These are phyloP conservation scores for Columba livia DNA, from an alignment of 2,113 vertebrate species.

Conservation along the genomic window DNA sequence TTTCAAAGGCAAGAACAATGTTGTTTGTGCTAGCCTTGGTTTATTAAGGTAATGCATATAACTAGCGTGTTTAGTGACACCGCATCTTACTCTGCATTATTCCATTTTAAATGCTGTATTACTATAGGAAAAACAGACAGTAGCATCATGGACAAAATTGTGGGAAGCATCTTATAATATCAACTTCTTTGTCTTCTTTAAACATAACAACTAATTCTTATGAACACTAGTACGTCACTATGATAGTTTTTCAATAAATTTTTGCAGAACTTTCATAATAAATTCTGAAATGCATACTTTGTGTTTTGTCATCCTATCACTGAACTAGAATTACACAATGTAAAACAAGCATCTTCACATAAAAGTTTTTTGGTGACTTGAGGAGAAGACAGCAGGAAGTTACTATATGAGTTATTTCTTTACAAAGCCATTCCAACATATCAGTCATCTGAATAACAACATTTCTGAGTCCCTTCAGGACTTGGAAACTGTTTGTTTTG, in stretches of 20 bases:
- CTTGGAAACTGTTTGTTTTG: not conserved
- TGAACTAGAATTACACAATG: not conserved
- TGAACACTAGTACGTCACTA: not conserved
- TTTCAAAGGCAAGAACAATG: not conserved
- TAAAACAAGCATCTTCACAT: not conserved
- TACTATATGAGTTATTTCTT: not conserved
- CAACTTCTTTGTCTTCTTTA: not conserved
- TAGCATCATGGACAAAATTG: not conserved
- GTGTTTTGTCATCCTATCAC: not conserved
- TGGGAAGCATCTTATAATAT: not conserved
- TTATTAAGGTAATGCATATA: not conserved
- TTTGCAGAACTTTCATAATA: not conserved
- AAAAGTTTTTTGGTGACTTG: not conserved
- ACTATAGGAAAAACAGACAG: not conserved
- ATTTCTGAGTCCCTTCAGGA: not conserved
- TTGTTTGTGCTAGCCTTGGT: not conserved
- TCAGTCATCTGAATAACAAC: not conserved
- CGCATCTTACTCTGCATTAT: not conserved
- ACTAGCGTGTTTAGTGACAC: not conserved
- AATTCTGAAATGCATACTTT: not conserved
- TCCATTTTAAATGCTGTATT: not conserved
- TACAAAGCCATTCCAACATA: not conserved
- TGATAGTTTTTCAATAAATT: not conserved
- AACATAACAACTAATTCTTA: not conserved
- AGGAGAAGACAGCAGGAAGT: not conserved